phyloP scores from a whole-genome alignment of 2,888 invertebrate species.

The Folsomia candida region DNA sequence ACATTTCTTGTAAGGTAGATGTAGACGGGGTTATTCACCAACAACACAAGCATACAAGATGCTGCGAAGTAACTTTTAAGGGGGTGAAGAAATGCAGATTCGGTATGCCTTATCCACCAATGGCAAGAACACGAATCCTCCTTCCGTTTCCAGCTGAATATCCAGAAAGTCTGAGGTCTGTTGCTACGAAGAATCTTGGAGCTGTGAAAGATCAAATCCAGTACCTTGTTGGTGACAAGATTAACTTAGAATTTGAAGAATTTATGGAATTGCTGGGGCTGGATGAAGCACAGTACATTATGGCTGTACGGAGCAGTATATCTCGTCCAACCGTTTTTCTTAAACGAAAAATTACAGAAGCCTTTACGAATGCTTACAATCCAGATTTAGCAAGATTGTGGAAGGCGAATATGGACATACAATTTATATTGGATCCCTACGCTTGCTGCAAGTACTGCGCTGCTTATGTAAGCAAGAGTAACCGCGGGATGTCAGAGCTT shows the following conservation, averaged over 20 bases:
- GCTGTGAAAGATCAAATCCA: not conserved
- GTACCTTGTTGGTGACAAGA: not conserved
- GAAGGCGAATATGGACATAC: slow-evolving; percentile 53
- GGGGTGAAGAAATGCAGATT: slow-evolving; percentile 14
- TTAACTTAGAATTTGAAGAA: slow-evolving; percentile 24
- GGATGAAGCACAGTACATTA: slow-evolving; percentile 28
- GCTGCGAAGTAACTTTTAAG: not conserved
- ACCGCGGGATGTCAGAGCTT: slow-evolving; percentile 37
- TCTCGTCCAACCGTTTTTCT: slow-evolving; percentile 42
- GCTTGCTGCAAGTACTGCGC: slow-evolving; percentile 52
- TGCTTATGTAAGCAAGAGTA: slow-evolving; percentile 47
- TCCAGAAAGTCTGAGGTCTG: not conserved
- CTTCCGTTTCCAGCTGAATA: not conserved
- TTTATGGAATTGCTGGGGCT: slow-evolving; percentile 26
- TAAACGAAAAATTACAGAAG: slow-evolving; percentile 37
- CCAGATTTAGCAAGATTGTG: slow-evolving; percentile 41
- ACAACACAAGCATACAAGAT: not conserved
- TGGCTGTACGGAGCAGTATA: slow-evolving; percentile 32
- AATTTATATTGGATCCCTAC: slow-evolving; percentile 52
- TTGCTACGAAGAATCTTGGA: not conserved
- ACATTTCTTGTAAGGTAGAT: slow-evolving; percentile 31
- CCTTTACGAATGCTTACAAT: slow-evolving; percentile 50
- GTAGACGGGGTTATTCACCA: slow-evolving; percentile 15
- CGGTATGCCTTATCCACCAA: slow-evolving; percentile 23
- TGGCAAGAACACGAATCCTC: slow-evolving; percentile 15